Conservation (phyloP, 2,113 vertebrate species). For the Phaetusa simplex region DNA sequence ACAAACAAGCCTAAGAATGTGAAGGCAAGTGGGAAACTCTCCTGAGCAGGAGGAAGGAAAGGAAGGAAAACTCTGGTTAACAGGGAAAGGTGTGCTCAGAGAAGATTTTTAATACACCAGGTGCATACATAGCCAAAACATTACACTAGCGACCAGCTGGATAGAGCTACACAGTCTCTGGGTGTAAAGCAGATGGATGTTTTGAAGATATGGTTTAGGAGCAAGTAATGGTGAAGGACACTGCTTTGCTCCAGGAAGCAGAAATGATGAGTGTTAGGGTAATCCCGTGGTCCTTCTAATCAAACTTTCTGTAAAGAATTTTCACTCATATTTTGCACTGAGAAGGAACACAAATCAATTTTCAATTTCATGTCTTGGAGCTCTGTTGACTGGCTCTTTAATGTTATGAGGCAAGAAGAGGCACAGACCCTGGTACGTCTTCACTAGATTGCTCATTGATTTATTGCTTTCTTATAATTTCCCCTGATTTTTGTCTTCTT, state of each 20-base stretch:
- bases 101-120: not conserved
- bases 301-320: not conserved
- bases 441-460: not conserved
- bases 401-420: not conserved
- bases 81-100: not conserved
- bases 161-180: not conserved
- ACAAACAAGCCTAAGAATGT: rapidly evolving
- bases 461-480: not conserved
- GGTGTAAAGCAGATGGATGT: not conserved
- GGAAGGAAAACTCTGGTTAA: not conserved
- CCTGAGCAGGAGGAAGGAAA: not conserved
- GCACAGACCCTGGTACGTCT: not conserved
- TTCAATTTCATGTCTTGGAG: not conserved
- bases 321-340: not conserved
- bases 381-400: not conserved
- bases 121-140: not conserved
- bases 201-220: not conserved
- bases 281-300: not conserved
- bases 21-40: not conserved
- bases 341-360: not conserved
- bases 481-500: not conserved
- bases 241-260: not conserved
- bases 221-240: not conserved
- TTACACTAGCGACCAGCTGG: not conserved
- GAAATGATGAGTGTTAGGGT: not conserved